Evolutionary conservation across 1,140 invertebrate genomes (phyloP), one percentile per base, ranked within the genome.

Genomic region (Tetramorium alpestre): DNA sequence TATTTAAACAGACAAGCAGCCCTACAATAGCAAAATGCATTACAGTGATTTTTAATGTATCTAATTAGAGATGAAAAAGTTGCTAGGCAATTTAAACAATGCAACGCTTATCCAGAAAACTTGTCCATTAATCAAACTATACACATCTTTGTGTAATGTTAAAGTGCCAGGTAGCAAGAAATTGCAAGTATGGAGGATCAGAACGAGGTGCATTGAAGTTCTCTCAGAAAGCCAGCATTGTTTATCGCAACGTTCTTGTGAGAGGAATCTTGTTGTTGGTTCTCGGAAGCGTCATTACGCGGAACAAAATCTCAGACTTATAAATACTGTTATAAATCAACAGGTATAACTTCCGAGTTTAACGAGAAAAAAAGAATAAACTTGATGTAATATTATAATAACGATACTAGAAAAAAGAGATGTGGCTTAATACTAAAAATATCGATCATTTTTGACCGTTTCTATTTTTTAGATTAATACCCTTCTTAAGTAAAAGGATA

Each of bases 171-270:
- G 85, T 69, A 72, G 25, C 38, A 38, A 78, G 88, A 41, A 88
- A 86, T 82, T 60, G 49, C 81, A 88, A 89, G 86, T 81, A 88
- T 64, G 44, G 62, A 28, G 18, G 70, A 54, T 47, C 38, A 51
- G 16, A 73, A 10, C 22, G 78, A 16, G n/a, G 69, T 81, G 62
- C 87, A 88, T 60, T 87, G 88, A 65, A 41, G 33, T 62, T 69
- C 90, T 91, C 77, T 77, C 22, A 58, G 78, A 91, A 89, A 86
- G 81, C 58, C 81, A 85, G 69, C 81, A 85, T 88, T 91, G 88
- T 88, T 91, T 91, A 89, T 82, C 62, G 25, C 51, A 25, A 11
- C 22, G 44, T 76, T 82, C 76, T 51, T 70, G 67, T 70, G 72
- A 73, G 56, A 86, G 75, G 62, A 87, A 85, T 88, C 80, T 38